Percentiles rank a stretch among this genome's conserved stretches.
Evolutionary conservation across 2,888 invertebrate genomes (phyloP).

Genomic region (Callyntrura guangdongensis): DNA sequence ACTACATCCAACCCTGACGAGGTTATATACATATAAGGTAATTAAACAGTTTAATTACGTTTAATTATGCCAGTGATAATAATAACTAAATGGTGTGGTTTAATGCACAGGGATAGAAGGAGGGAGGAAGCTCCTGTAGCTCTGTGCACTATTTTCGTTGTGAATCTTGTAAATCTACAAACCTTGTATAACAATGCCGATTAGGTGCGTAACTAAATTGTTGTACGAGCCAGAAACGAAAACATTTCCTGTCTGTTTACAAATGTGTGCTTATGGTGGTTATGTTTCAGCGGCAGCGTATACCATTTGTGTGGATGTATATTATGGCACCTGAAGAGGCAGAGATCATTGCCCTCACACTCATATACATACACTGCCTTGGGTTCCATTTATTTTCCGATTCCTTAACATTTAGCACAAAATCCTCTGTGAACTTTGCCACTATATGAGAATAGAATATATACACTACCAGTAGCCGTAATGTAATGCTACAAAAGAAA

Average conservation of each 20-base stretch:
- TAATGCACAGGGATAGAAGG: no score
- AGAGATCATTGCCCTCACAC: conserved; percentile 70
- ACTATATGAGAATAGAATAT: background rate
- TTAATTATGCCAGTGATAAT: no score
- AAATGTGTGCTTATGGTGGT: conserved; percentile 12
- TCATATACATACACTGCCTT: conserved; percentile 53
- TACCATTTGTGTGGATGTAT: background rate
- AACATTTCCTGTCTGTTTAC: conserved; percentile 39
- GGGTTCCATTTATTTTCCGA: conserved; percentile 75
- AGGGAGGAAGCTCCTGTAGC: no score
- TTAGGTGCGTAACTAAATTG: background rate
- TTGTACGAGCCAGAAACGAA: background rate
- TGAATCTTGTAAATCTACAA: background rate
- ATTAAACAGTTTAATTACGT: no score
- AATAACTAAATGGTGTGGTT: background rate
- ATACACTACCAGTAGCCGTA: no score
- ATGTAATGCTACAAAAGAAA: no score
- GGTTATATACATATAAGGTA: no score
- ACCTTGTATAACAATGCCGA: no score
- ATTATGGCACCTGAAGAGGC: conserved; percentile 71
- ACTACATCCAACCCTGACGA: no score
- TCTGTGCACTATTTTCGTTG: background rate
- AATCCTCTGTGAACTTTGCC: conserved; percentile 63
- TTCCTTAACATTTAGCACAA: conserved; percentile 74
- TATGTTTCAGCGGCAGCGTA: conserved; percentile 2